Base-by-base conservation (phyloP, 2,113 vertebrate species). In the Butorides virescens region DNA sequence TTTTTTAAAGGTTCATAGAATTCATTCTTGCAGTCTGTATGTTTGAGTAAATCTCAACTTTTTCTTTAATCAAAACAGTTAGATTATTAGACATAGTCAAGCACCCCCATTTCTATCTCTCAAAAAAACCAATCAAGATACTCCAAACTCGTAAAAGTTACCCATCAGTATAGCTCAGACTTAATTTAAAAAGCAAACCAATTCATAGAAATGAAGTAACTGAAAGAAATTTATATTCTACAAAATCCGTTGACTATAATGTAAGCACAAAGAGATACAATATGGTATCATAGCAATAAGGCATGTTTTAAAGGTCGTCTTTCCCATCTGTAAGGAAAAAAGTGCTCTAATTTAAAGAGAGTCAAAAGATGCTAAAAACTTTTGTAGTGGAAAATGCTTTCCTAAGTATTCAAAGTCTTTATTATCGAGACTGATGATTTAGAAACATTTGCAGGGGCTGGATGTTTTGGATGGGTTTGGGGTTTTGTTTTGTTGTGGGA, bases 241-340 rank as follows among this genome's bases (percentile, higher is more conserved):
- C 27, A n/a, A 84, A 89, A 50, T 70, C 73, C 42, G 10, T 67
- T 67, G 27, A 13, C 52, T 90, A 13, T 20, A 71, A 58, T 3
- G 20, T 36, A 75, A 90, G 61, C 27, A 29, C 10, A 44, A 53
- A 62, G 75, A 93, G 68, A 71, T 67, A 59, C 34, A 81, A 58
- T 81, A 90, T 63, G 78, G 23, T 93, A 90, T 77, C 81, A 59
- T 5, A 93, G 68, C 32, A 91, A 52, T 62, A 78, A 67, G 52
- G 20, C 5, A 0, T 62, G 15, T 32, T 96, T 89, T 85, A 93
- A 94, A 96, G 73, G 70, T 87, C 6, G 2, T 47, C 65, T 47
- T 77, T 90, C n/a, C 80, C 87, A 93, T 71, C 88, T 90, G 65
- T 32, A 91, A 62, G 15, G 37, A 53, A 81, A 59, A 39, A 74